Evolutionary conservation across 2,888 invertebrate species (phyloP).

Genomic region (Oscheius sp.): DNA sequence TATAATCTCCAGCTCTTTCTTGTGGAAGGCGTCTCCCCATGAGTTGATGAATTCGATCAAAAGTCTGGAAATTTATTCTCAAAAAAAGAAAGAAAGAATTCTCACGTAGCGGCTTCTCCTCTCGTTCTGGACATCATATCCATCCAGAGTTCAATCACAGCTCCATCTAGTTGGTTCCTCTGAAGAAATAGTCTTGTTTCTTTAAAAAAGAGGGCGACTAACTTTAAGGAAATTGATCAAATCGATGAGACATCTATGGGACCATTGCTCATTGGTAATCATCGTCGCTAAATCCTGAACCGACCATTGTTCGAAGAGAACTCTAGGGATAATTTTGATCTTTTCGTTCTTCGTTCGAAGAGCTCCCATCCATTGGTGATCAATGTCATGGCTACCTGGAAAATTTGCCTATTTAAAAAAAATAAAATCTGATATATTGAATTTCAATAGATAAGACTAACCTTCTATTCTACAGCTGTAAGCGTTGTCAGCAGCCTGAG

Average conservation of each 20-base stretch:
- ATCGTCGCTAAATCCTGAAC: conserved; percentile 12
- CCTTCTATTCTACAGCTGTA: conserved; percentile 70
- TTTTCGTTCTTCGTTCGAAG: conserved; percentile 57
- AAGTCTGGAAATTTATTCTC: conserved; percentile 10
- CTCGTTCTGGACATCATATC: conserved; percentile 74
- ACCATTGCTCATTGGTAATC: conserved; percentile 25
- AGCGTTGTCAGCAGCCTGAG: conserved; percentile 66
- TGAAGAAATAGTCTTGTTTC: conserved; percentile 74
- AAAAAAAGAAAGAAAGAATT: not conserved
- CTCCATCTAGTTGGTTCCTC: conserved; percentile 85
- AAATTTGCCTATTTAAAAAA: too few species aligned
- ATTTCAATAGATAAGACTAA: too few species aligned
- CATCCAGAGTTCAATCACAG: conserved; percentile 89
- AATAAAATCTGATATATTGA: too few species aligned
- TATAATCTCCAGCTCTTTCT: conserved; percentile 39
- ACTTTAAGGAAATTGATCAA: conserved; percentile 18
- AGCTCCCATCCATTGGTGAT: conserved; percentile 70
- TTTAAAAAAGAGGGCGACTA: not conserved
- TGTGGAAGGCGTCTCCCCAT: conserved; percentile 47
- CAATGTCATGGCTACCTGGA: conserved; percentile 74
- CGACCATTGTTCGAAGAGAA: conserved; percentile 86
- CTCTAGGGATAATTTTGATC: conserved; percentile 79
- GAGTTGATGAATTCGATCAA: conserved; percentile 39
- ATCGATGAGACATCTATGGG: conserved; percentile 25
- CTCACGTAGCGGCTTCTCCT: conserved; percentile 71